Percentiles rank a stretch among this genome's conserved stretches.
Conservation (phyloP, 2,888 invertebrate genomes). For the Polylopha cassiicola region DNA sequence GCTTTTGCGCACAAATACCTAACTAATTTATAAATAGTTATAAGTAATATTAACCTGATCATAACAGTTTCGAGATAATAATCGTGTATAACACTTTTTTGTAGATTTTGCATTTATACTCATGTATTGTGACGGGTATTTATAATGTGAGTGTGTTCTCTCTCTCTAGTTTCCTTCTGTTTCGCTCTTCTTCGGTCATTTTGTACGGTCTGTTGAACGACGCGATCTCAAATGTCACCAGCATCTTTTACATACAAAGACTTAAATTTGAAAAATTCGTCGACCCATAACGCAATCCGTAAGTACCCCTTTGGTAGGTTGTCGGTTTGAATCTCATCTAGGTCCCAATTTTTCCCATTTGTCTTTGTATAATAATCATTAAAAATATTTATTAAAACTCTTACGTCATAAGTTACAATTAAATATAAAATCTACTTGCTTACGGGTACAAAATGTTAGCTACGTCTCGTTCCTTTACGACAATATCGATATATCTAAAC, state of each 20-base stretch:
- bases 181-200: constrained; percentile 26
- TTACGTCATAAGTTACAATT: constrained; percentile 10
- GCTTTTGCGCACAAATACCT: constrained; percentile 71
- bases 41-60: constrained; percentile 67
- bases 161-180: constrained; percentile 44
- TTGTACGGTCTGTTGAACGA: no score
- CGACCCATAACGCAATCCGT: no score
- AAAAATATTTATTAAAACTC: constrained; percentile 3
- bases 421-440: constrained; percentile 18
- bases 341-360: no score
- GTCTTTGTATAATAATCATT: no score
- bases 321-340: no score
- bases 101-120: constrained; percentile 73
- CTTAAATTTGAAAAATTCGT: no score
- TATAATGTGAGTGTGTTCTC: constrained; percentile 68
- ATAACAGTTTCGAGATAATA: constrained; percentile 66
- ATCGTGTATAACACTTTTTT: constrained; percentile 69
- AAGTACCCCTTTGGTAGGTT: no score
- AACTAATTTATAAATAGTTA: constrained; percentile 55
- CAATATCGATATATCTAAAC: constrained; percentile 32
- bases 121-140: constrained; percentile 68
- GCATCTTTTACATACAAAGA: no score
- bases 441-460: constrained; percentile 35
- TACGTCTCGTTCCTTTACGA: constrained; percentile 68
- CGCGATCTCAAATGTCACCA: no score